A percentile compares a stretch with the other conserved stretches of the same genome.
phyloP scores from a whole-genome alignment of 2,797 vertebrate genomes.

The Leptatherina wallacei region DNA sequence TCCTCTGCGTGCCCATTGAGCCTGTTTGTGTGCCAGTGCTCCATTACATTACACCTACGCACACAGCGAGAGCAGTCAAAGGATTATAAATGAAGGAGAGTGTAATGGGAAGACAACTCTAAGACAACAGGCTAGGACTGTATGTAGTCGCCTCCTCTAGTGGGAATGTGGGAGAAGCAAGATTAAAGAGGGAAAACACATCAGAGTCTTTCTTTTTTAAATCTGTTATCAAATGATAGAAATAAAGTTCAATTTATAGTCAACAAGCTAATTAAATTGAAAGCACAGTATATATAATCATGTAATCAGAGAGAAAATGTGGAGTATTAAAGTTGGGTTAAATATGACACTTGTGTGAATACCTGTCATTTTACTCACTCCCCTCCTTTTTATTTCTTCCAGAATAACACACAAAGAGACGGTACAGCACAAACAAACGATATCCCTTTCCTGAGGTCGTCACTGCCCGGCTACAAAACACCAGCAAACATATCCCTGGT shows the following conservation, averaged over 20 bases:
- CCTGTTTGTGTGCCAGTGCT: slow-evolving; percentile 52
- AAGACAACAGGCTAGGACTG: slow-evolving; percentile 48
- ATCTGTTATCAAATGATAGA: slow-evolving; percentile 62
- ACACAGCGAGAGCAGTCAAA: slow-evolving; percentile 60
- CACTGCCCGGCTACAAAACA: slow-evolving; percentile 54
- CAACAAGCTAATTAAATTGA: slow-evolving; percentile 8
- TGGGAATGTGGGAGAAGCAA: slow-evolving; percentile 26
- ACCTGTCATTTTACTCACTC: neutral
- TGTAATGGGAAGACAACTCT: slow-evolving; percentile 57
- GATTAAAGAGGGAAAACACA: slow-evolving; percentile 26
- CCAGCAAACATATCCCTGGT: slow-evolving; percentile 51
- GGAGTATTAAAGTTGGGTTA: neutral
- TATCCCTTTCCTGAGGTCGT: slow-evolving; percentile 12
- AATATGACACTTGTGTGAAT: neutral
- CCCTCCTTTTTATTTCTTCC: neutral
- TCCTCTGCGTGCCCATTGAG: slow-evolving; percentile 58
- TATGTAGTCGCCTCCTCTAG: slow-evolving; percentile 20
- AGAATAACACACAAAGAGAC: slow-evolving; percentile 5
- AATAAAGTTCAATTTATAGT: slow-evolving; percentile 22
- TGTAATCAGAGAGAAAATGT: neutral
- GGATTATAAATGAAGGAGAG: slow-evolving; percentile 71
- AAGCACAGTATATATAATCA: slow-evolving; percentile 2
- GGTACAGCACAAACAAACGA: neutral
- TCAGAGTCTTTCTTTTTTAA: neutral
- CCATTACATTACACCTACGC: slow-evolving; percentile 71